phyloP scores from a whole-genome alignment of 1,140 invertebrate species.

The Hirudo medicinalis region DNA sequence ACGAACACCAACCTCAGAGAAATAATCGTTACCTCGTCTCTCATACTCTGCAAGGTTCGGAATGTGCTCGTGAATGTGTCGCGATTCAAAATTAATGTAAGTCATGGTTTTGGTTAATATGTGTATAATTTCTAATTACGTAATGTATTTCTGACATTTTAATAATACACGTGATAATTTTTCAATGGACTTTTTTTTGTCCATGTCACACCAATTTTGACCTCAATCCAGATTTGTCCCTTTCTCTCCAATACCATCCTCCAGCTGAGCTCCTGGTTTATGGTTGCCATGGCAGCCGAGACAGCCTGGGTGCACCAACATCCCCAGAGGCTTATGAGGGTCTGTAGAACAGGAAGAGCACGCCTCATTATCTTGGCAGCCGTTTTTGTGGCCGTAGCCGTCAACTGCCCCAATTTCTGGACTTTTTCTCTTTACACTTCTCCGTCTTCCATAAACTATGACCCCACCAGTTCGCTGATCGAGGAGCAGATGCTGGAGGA shows the following conservation, averaged over 20 bases:
- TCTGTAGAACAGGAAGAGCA: slow-evolving; percentile 34
- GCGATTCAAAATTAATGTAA: no score
- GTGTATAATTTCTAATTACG: no score
- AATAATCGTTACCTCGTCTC: slow-evolving; percentile 29
- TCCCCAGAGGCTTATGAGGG: slow-evolving; percentile 30
- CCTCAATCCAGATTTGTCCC: slow-evolving; percentile 26
- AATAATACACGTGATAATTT: no score
- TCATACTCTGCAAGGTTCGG: slow-evolving; percentile 32
- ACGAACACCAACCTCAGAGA: slow-evolving; percentile 26
- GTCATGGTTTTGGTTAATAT: no score
- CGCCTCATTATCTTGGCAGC: slow-evolving; percentile 33
- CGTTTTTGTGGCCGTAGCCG: slow-evolving; percentile 32
- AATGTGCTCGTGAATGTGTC: no score
- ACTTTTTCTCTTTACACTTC: slow-evolving; percentile 28
- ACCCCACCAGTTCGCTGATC: background rate
- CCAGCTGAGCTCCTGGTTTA: slow-evolving; percentile 34
- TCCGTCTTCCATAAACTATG: background rate
- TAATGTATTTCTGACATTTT: no score
- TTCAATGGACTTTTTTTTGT: background rate
- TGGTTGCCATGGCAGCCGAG: slow-evolving; percentile 36
- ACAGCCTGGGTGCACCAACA: slow-evolving; percentile 30
- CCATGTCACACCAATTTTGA: background rate
- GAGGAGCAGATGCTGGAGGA: slow-evolving; percentile 21
- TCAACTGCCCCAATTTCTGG: slow-evolving; percentile 40
- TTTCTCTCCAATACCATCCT: slow-evolving; percentile 32